A percentile compares a stretch with the other conserved stretches of the same genome.
These are phyloP conservation scores for Chelonia mydas DNA, from an alignment of 2,797 vertebrate genomes.

Conservation along the genomic window DNA sequence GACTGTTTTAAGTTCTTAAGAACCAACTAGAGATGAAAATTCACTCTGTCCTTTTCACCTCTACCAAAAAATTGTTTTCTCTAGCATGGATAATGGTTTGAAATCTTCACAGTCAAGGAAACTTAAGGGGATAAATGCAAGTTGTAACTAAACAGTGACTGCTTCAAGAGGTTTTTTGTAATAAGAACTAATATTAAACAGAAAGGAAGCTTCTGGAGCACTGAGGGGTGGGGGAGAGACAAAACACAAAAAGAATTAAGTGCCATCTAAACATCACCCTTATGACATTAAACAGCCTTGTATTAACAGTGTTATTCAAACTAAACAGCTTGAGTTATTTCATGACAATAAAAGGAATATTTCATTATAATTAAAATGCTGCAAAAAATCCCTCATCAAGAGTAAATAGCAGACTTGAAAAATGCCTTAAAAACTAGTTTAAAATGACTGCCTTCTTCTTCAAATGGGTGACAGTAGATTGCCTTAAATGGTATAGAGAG, in stretches of 20 bases:
- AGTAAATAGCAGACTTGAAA: conserved; percentile 30
- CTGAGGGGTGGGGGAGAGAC: not conserved
- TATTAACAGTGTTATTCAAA: not conserved
- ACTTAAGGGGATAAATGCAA: conserved; percentile 31
- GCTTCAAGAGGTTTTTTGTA: conserved; percentile 26
- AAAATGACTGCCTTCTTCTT: conserved; percentile 51
- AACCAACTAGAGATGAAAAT: not conserved
- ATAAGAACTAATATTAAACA: not conserved
- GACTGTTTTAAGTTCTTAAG: not conserved
- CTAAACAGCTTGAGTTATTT: not conserved
- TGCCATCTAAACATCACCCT: not conserved
- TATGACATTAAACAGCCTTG: not conserved
- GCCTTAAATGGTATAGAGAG: conserved; percentile 6
- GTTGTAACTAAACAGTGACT: conserved; percentile 22
- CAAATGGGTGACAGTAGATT: conserved; percentile 58
- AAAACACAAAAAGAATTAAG: not conserved
- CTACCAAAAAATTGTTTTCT: conserved; percentile 20
- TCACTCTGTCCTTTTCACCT: conserved; percentile 18
- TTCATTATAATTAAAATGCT: conserved; percentile 63
- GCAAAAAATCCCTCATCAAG: conserved; percentile 47
- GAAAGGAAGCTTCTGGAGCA: not conserved
- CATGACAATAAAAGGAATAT: conserved; percentile 45
- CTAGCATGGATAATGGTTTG: not conserved
- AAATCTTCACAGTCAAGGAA: conserved; percentile 26
- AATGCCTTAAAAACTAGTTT: conserved; percentile 11